These are phyloP conservation scores for Camponotus floridanus DNA, from an alignment of 1,140 invertebrate genomes.

Conservation along the genomic window DNA sequence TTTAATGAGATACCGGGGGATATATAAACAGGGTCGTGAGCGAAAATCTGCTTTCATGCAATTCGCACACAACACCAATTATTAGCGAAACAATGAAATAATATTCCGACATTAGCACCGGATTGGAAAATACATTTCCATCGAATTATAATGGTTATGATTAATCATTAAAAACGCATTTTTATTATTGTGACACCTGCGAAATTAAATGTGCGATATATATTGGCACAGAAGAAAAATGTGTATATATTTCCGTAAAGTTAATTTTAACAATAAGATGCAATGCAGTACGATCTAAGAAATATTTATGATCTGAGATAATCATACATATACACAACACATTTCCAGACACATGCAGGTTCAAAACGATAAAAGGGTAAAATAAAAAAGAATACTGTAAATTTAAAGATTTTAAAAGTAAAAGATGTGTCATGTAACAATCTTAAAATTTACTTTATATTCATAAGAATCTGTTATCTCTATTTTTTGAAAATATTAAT, in stretches of 20 bases:
- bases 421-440: neutral
- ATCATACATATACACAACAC: neutral
- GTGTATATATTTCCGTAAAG: neutral
- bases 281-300: neutral
- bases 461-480: neutral
- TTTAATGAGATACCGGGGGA: slow-evolving; percentile 49
- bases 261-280: neutral
- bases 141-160: slow-evolving; percentile 35
- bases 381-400: neutral
- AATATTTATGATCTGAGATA: neutral
- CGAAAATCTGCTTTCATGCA: slow-evolving; percentile 48
- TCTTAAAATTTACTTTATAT: neutral
- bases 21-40: slow-evolving; percentile 21
- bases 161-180: slow-evolving; percentile 10
- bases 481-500: neutral
- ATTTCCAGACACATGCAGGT: neutral
- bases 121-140: slow-evolving; percentile 55
- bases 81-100: slow-evolving; percentile 60
- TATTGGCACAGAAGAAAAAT: slow-evolving; percentile 12
- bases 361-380: neutral
- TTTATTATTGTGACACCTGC: slow-evolving; percentile 44
- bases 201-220: slow-evolving; percentile 34
- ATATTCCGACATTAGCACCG: slow-evolving; percentile 49
- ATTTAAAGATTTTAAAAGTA: neutral
- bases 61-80: slow-evolving; percentile 51